These are phyloP conservation scores for Poeciliopsis occidentalis DNA, from an alignment of 2,113 vertebrate species.

Conservation along the genomic window DNA sequence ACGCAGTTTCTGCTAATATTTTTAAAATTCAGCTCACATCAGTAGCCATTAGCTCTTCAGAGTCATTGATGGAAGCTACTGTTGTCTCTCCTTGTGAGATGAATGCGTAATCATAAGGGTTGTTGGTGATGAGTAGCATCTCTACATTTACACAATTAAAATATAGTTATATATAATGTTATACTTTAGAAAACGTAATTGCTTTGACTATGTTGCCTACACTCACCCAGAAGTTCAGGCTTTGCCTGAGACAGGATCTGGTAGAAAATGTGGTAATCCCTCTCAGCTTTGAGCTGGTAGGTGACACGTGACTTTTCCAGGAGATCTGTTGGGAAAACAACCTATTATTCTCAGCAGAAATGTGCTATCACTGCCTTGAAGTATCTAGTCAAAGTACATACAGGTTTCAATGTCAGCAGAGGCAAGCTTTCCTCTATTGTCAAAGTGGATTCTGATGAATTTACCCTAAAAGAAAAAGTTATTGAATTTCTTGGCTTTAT, in stretches of 20 bases:
- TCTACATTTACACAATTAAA: constrained; percentile 2
- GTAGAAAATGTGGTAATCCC: constrained; percentile 93
- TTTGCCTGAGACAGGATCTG: constrained; percentile 90
- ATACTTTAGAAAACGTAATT: too few species aligned
- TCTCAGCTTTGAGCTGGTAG: constrained; percentile 89
- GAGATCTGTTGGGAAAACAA: constrained; percentile 76
- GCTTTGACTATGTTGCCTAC: too few species aligned
- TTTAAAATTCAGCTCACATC: constrained; percentile 37
- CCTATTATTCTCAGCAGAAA: too few species aligned
- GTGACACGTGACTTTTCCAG: constrained; percentile 90
- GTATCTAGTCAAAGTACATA: constrained; percentile 70
- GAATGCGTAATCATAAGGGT: constrained; percentile 74
- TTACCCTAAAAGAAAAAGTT: constrained; percentile 80
- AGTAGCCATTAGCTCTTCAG: constrained; percentile 70
- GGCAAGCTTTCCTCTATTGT: constrained; percentile 85
- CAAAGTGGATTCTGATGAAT: constrained; percentile 91
- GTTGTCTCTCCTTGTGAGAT: constrained; percentile 76
- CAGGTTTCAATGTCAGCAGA: constrained; percentile 90
- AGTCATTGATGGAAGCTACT: constrained; percentile 66
- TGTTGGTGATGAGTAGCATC: constrained; percentile 81
- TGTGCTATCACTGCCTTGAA: not conserved
- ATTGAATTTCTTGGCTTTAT: not conserved
- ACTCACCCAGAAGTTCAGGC: constrained; percentile 87
- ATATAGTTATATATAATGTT: too few species aligned
- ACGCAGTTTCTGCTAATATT: too few species aligned